Conservation (phyloP, 1,140 invertebrate genomes). For the Pogonomyrmex californicus region DNA sequence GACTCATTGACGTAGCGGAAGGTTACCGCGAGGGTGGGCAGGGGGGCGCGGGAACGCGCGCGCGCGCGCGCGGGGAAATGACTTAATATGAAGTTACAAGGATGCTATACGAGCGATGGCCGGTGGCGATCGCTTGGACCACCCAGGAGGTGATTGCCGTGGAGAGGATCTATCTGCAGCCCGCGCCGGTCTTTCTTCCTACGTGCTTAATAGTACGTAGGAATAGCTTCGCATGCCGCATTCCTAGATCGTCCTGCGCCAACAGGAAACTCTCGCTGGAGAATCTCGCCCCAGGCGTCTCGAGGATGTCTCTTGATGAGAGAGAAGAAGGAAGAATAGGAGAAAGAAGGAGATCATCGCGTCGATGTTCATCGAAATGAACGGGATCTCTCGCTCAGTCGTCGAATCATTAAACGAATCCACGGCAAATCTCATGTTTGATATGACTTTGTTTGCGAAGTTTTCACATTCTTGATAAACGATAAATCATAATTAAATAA, state of each 20-base stretch:
- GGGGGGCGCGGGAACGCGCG: neutral
- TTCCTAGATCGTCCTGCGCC: constrained; percentile 78
- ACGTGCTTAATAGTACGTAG: constrained; percentile 68
- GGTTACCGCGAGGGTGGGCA: constrained; percentile 31
- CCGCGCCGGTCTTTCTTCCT: constrained; percentile 53
- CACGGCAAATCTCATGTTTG: neutral
- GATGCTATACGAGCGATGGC: constrained; percentile 71
- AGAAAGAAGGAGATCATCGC: constrained; percentile 44
- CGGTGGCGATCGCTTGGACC: constrained; percentile 79
- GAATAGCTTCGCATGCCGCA: constrained; percentile 66
- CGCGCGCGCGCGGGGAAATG: constrained; percentile 70
- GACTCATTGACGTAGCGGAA: constrained; percentile 67
- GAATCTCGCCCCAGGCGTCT: constrained; percentile 45
- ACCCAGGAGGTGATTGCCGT: constrained; percentile 83
- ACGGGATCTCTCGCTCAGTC: neutral
- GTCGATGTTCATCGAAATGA: constrained; percentile 11
- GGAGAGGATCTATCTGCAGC: constrained; percentile 78
- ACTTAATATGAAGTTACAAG: constrained; percentile 75
- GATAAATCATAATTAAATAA: neutral
- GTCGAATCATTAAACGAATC: neutral
- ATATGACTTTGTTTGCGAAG: neutral
- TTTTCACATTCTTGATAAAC: neutral
- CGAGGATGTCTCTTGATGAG: constrained; percentile 43
- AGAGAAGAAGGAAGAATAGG: constrained; percentile 26
- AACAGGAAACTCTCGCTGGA: constrained; percentile 76